phyloP scores from a whole-genome alignment of 1,140 invertebrate species.

The Dinothrombium tinctorium region DNA sequence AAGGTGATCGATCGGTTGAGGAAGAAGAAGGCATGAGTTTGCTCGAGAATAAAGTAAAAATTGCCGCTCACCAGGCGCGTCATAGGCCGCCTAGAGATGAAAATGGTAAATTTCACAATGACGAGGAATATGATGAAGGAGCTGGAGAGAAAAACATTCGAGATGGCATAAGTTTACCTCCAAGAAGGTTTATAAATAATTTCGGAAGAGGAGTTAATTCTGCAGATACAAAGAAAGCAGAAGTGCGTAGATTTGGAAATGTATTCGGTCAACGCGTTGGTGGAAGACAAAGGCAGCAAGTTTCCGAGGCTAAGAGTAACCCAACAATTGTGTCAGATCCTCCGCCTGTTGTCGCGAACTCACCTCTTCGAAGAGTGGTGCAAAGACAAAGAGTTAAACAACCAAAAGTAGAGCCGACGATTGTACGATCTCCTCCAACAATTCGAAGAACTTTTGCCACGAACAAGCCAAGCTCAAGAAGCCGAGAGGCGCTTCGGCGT shows the following conservation, averaged over 20 bases:
- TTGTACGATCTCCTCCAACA: too few species aligned
- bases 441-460: too few species aligned
- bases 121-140: background rate
- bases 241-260: too few species aligned
- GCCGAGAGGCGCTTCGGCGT: too few species aligned
- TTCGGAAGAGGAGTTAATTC: too few species aligned
- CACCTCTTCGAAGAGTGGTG: background rate
- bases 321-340: background rate
- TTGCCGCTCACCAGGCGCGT: too few species aligned
- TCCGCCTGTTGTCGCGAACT: too few species aligned
- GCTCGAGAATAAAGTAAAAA: background rate
- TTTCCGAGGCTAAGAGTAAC: background rate
- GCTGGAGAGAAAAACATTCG: background rate
- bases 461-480: too few species aligned
- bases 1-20: background rate
- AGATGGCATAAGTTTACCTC: too few species aligned
- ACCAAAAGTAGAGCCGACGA: background rate
- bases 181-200: too few species aligned
- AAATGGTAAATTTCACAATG: background rate
- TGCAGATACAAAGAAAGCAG: too few species aligned
- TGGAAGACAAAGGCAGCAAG: background rate
- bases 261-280: slow-evolving; percentile 9
- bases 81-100: too few species aligned
- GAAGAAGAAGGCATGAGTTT: background rate
- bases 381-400: background rate